phyloP scores from a whole-genome alignment of 2,888 invertebrate genomes.

The Macrosoma leucophasiata region DNA sequence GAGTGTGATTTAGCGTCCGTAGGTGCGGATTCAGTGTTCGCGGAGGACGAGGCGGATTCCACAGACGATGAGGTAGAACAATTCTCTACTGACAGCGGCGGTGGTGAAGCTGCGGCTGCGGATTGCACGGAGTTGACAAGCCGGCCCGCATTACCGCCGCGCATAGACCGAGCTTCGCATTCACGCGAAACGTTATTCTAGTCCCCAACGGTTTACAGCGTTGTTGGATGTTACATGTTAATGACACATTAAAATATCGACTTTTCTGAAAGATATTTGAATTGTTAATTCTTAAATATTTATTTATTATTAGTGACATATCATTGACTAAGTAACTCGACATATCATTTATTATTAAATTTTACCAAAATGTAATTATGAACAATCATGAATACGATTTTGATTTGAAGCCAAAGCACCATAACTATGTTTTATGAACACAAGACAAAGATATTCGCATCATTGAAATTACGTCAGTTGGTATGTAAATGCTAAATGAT shows the following conservation, averaged over 20 bases:
- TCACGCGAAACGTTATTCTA: slow-evolving; percentile 89
- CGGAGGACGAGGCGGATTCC: slow-evolving; percentile 81
- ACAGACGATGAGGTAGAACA: slow-evolving; percentile 91
- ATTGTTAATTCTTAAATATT: no score
- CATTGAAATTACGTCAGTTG: no score
- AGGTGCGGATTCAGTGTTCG: slow-evolving; percentile 88
- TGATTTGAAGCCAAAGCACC: no score
- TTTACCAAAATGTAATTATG: no score
- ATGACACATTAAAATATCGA: slow-evolving; percentile 59
- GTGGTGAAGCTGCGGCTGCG: slow-evolving; percentile 52
- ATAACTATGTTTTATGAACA: no score
- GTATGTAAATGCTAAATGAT: no score
- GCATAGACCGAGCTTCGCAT: slow-evolving; percentile 73
- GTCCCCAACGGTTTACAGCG: slow-evolving; percentile 36
- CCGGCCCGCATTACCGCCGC: slow-evolving; percentile 51
- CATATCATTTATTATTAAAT: slow-evolving; percentile 55
- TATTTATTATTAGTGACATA: slow-evolving; percentile 49
- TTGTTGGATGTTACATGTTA: slow-evolving; percentile 49
- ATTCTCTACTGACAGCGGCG: slow-evolving; percentile 89
- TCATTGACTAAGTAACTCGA: slow-evolving; percentile 42
- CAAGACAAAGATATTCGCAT: no score
- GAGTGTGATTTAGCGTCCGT: slow-evolving; percentile 83
- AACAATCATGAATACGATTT: no score
- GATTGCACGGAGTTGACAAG: slow-evolving; percentile 63
- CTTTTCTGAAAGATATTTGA: no score